Conservation (phyloP, 2,888 invertebrate species). For the Tetrapedia diversipes region DNA sequence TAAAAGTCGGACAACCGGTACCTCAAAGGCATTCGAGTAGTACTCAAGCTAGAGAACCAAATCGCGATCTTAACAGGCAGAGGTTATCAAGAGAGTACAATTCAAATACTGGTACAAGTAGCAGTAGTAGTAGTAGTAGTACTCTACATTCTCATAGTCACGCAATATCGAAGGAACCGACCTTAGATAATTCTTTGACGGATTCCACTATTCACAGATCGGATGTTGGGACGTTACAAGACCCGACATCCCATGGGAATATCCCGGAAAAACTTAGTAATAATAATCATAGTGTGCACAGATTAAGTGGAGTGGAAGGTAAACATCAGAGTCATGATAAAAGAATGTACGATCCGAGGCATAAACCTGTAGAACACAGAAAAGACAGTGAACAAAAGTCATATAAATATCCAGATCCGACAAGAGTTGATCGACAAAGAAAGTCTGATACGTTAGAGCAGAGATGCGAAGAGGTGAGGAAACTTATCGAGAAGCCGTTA, state of each 20-base stretch:
- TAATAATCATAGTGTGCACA: conserved; percentile 70
- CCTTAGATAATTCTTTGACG: conserved; percentile 46
- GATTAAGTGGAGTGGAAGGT: conserved; percentile 61
- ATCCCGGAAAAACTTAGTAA: conserved; percentile 74
- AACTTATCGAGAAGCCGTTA: conserved; percentile 78
- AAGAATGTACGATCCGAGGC: conserved; percentile 76
- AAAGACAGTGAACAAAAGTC: conserved; percentile 74
- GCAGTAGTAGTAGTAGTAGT: conserved; percentile 38
- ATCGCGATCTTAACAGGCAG: conserved; percentile 73
- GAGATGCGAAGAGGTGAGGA: conserved; percentile 78
- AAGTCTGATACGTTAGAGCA: conserved; percentile 76
- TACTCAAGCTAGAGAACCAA: conserved; percentile 66
- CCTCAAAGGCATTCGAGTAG: conserved; percentile 73
- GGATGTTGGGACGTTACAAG: conserved; percentile 46
- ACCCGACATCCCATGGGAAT: conserved; percentile 60
- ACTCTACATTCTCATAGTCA: conserved; percentile 63
- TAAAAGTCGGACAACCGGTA: conserved; percentile 74
- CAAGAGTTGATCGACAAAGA: conserved; percentile 68
- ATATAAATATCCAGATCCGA: conserved; percentile 73
- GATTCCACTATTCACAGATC: conserved; percentile 53
- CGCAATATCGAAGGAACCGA: conserved; percentile 58
- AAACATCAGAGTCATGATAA: conserved; percentile 73
- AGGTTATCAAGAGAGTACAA: conserved; percentile 73
- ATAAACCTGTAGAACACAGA: conserved; percentile 68
- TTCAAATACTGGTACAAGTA: conserved; percentile 56